These are phyloP conservation scores for Columbina picui DNA, from an alignment of 2,113 vertebrate genomes.

Conservation along the genomic window DNA sequence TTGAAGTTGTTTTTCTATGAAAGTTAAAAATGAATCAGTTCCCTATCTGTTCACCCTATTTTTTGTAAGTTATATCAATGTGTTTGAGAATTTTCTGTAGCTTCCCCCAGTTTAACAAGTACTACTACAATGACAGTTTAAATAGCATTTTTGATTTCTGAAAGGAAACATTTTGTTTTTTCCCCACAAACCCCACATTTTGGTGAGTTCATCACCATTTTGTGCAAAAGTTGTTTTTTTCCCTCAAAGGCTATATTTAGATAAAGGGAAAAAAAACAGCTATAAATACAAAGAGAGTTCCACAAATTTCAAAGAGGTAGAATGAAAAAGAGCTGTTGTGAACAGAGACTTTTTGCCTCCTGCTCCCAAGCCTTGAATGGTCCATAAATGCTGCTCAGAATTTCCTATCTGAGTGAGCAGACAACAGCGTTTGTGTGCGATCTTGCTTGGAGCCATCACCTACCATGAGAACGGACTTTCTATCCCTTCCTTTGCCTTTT, in stretches of 20 bases:
- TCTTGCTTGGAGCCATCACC: slow-evolving; percentile 29
- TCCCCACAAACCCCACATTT: background rate
- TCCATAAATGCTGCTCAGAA: background rate
- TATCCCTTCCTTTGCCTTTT: background rate
- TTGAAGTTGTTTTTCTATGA: background rate
- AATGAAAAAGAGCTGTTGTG: background rate
- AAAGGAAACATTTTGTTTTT: background rate
- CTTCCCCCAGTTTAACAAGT: background rate
- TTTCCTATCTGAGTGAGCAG: background rate
- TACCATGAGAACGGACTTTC: slow-evolving; percentile 38
- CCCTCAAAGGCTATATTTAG: background rate
- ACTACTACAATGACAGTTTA: background rate
- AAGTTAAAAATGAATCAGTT: slow-evolving; percentile 31
- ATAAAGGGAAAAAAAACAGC: background rate
- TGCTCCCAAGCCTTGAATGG: background rate
- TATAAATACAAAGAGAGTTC: background rate
- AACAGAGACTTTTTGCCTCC: background rate
- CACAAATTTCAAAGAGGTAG: background rate
- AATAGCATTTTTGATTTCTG: background rate
- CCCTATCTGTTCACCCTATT: background rate
- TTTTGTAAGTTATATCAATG: background rate
- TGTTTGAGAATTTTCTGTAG: background rate
- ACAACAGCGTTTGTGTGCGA: background rate
- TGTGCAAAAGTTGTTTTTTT: background rate
- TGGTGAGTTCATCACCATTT: background rate